Conservation (phyloP, 2,113 vertebrate genomes). For the Oceanodroma tethys region DNA sequence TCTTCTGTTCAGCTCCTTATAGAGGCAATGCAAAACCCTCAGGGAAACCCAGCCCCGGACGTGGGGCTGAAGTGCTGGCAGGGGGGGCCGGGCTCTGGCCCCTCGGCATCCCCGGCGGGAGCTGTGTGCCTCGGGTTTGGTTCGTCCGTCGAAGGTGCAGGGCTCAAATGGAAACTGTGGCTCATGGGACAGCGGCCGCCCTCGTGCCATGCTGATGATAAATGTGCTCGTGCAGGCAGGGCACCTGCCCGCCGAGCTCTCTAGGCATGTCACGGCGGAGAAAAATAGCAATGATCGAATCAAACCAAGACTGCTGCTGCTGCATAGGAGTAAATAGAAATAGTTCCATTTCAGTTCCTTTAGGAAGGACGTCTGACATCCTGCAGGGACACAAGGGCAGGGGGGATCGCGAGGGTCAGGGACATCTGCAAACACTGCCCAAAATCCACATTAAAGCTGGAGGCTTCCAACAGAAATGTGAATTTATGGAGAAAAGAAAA, state of each 20-base stretch:
- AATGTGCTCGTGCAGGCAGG: neutral
- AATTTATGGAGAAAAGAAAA: neutral
- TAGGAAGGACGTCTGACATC: neutral
- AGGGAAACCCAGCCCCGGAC: rapidly evolving
- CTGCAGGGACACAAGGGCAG: neutral
- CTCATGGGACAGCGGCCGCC: neutral
- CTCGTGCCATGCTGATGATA: neutral
- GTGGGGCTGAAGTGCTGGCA: neutral
- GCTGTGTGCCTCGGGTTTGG: neutral
- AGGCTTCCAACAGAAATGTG: neutral
- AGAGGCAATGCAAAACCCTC: neutral
- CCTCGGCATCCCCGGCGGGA: neutral
- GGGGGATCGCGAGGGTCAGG: neutral
- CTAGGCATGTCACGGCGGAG: neutral
- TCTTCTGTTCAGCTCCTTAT: neutral
- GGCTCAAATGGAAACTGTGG: neutral
- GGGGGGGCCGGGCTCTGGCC: neutral
- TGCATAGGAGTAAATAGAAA: neutral
- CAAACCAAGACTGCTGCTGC: neutral
- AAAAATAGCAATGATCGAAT: neutral
- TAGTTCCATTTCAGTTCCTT: neutral
- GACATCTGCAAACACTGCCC: neutral
- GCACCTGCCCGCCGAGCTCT: slow-evolving; percentile 17
- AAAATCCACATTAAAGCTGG: neutral
- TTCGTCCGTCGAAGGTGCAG: neutral